These are phyloP conservation scores for Acanthopleura granulata DNA, from an alignment of 2,888 invertebrate genomes.

Conservation along the genomic window DNA sequence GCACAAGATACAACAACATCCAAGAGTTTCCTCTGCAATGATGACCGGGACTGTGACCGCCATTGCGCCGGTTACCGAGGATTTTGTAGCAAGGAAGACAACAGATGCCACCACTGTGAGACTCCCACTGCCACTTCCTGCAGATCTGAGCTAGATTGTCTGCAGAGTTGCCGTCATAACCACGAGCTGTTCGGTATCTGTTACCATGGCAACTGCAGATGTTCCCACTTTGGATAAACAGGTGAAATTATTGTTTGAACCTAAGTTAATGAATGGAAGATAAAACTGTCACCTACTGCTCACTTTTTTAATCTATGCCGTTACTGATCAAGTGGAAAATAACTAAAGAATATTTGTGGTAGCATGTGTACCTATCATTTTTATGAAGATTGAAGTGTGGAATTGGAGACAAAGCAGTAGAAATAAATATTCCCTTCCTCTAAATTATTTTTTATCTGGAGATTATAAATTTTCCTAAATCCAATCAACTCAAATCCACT, in stretches of 20 bases:
- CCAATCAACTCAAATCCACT: too few relatives aligned
- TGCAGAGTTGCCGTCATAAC: constrained; percentile 4
- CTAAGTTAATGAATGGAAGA: too few relatives aligned
- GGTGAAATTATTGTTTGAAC: background rate
- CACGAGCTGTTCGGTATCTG: constrained; percentile 2
- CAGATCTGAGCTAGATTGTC: background rate
- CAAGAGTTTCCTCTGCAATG: background rate
- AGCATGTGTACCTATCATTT: too few relatives aligned
- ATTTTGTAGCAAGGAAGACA: background rate
- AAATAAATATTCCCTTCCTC: too few relatives aligned
- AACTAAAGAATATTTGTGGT: too few relatives aligned
- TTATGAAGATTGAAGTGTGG: too few relatives aligned
- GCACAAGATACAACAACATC: background rate
- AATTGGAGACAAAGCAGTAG: too few relatives aligned
- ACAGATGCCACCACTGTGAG: background rate
- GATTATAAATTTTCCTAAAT: too few relatives aligned
- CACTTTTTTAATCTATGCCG: too few relatives aligned
- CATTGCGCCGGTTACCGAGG: background rate
- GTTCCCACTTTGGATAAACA: background rate
- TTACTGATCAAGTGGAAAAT: too few relatives aligned
- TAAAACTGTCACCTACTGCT: too few relatives aligned
- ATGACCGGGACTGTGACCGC: background rate
- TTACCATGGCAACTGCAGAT: background rate
- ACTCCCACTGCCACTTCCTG: background rate
- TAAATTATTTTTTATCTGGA: too few relatives aligned